phyloP scores from a whole-genome alignment of 1,140 invertebrate species.

The Leptestheria dahalacensis region DNA sequence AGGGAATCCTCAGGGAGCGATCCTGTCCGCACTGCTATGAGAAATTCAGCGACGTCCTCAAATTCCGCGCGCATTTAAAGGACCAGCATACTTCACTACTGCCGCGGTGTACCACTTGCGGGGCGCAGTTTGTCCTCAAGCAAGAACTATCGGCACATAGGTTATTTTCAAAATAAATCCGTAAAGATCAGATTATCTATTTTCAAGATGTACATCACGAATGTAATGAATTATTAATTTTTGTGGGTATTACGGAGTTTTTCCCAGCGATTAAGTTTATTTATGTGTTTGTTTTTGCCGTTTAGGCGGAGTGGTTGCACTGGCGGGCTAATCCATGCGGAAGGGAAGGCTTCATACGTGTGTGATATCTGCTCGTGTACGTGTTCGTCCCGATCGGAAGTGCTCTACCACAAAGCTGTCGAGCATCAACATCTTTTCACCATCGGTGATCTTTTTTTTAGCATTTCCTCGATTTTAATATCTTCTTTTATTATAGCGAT shows the following conservation, averaged over 20 bases:
- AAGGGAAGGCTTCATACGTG: background rate
- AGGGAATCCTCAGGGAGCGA: slow-evolving; percentile 29
- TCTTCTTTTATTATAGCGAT: too few relatives aligned
- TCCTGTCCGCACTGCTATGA: slow-evolving; percentile 43
- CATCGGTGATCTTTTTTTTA: too few relatives aligned
- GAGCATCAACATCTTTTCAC: slow-evolving; percentile 1
- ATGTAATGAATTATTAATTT: too few relatives aligned
- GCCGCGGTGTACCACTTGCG: slow-evolving; percentile 48
- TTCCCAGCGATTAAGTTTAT: background rate
- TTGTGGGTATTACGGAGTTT: too few relatives aligned
- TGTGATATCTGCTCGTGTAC: slow-evolving; percentile 9
- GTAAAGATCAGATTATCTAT: too few relatives aligned
- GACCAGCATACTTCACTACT: slow-evolving; percentile 40
- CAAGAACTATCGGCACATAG: slow-evolving; percentile 52
- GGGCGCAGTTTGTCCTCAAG: slow-evolving; percentile 43
- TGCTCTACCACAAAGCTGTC: slow-evolving; percentile 10
- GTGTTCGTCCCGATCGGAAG: background rate
- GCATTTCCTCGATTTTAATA: too few relatives aligned
- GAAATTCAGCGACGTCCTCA: slow-evolving; percentile 34
- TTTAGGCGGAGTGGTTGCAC: slow-evolving; percentile 6
- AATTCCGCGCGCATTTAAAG: slow-evolving; percentile 48
- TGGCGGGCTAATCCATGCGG: background rate
- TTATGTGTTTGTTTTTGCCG: background rate
- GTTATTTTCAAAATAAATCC: background rate
- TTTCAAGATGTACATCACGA: too few relatives aligned